Percentiles rank a stretch among this genome's conserved stretches.
These are phyloP conservation scores for Leptopilina syphax DNA, from an alignment of 2,888 invertebrate genomes.

Conservation along the genomic window DNA sequence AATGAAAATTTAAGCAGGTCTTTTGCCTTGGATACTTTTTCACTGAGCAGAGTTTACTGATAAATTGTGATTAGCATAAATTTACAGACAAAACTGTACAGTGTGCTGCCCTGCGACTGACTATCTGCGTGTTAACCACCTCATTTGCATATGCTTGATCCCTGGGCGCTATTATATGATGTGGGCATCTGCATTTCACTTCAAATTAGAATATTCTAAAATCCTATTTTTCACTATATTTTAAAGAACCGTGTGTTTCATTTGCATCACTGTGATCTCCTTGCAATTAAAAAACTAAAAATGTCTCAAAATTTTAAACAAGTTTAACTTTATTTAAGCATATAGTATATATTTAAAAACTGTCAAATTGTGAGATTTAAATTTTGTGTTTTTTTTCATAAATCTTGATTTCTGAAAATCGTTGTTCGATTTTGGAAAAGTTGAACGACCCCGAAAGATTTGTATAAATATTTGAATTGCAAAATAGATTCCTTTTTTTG, in stretches of 20 bases:
- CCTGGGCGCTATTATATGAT: constrained; percentile 63
- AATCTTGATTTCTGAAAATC: too few relatives aligned
- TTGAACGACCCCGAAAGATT: too few relatives aligned
- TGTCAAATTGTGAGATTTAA: too few relatives aligned
- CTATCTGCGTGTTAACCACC: constrained; percentile 73
- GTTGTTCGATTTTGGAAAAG: too few relatives aligned
- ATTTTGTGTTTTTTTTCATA: too few relatives aligned
- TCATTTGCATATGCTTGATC: constrained; percentile 74
- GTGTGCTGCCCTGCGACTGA: constrained; percentile 67
- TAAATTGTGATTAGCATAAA: constrained; percentile 76
- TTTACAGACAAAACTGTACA: constrained; percentile 74
- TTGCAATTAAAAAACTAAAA: background rate
- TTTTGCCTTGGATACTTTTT: constrained; percentile 60
- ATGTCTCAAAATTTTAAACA: background rate
- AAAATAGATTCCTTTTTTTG: background rate
- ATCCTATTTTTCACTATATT: constrained; percentile 5
- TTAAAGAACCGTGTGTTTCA: background rate
- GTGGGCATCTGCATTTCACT: constrained; percentile 55
- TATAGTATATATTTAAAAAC: too few relatives aligned
- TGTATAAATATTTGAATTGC: too few relatives aligned
- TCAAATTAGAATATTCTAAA: constrained; percentile 25
- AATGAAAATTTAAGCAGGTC: constrained; percentile 47
- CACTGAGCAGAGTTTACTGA: constrained; percentile 69
- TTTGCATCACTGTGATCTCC: background rate
- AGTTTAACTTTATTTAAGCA: too few relatives aligned